Base-by-base conservation (phyloP, 1,140 invertebrate species). In the Meloidogyne exigua region DNA sequence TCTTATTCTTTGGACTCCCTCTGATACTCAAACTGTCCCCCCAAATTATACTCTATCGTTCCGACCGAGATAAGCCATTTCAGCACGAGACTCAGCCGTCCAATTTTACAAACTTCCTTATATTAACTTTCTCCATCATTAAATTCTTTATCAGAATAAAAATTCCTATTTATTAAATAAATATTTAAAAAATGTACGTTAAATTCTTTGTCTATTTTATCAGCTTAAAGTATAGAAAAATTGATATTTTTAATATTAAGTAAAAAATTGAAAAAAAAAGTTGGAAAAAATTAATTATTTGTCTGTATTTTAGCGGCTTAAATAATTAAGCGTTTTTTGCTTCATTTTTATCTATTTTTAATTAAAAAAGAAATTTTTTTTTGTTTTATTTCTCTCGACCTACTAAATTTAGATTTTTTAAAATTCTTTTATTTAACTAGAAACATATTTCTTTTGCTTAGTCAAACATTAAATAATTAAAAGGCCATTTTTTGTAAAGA, bases 301-400 rank as follows among this genome's bases (percentile, higher is more conserved):
- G n/a, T 57, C 49, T n/a, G 9, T n/a, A 18, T 57, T n/a, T 57
- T 57, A 57, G 49, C 49, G 1, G 49, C 49, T 57, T 57, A 57
- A 57, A 57, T 32, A 32, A 57, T 57, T 57, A 57, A 57, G 42
- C 42, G 12, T 44, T n/a, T n/a, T n/a, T n/a, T 57, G 7, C 49
- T 44, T 57, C 49, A 57, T 57, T 57, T 57, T 57, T 57, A 57
- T 57, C 49, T 57, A 57, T 57, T 57, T 57, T 57, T 57, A n/a
- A n/a, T 57, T 12, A n/a, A 7, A 7, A 57, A 57, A 57, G 4
- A 39, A 39, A 7, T 9, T 9, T 39, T 39, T 39, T 44, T n/a
- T n/a, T n/a, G n/a, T n/a, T n/a, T n/a, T n/a, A n/a, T 44, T 44
- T 44, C 15, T 2, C 42, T 18, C 18, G 18, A 57, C 18, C n/a